Evolutionary conservation across 2,888 invertebrate species (phyloP), one percentile per base, ranked within the genome.

Genomic region (Agonopterix arenella): DNA sequence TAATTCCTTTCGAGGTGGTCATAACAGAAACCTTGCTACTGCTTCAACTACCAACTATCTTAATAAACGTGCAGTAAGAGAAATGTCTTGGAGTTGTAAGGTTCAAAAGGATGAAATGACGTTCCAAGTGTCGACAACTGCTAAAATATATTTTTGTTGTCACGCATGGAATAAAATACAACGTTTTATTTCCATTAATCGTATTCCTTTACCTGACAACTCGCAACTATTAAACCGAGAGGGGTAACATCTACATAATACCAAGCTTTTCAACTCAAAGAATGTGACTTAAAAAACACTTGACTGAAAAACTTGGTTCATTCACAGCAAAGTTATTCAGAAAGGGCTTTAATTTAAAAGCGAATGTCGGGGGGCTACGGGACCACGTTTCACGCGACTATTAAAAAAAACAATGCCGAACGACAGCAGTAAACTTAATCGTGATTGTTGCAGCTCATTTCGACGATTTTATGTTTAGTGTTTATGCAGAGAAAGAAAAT

Each of bases 331-430:
- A 60, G 55, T 60, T 62, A 58, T 57, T 44, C 53, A 53, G 59
- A 66, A 66, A 66, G 60, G 52, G 57, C 61, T 64, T 62, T 61
- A 60, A 67, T 66, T 66, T 62, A 60, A 57, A 64, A 57, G 61
- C 63, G 60, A 63, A 63, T 58, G 62, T 58, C 59, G 54, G 56
- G 52, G 55, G 52, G 51, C 56, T 52, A 52, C 52, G 49, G 58
- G 51, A 13, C 51, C 50, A 46, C 52, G 53, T 52, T 62, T 47
- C 54, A 58, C 51, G 56, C 54, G 53, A 58, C 57, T 56, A 52
- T 59, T 59, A 59, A 60, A 61, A 61, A 61, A 63, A 57, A 53
- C 54, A 52, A 48, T 51, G 54, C 57, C 53, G 52, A 61, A 58
- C 55, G 55, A 55, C 54, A 50, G 54, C 59, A 51, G 56, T 60